Evolutionary conservation across 2,797 vertebrate species (phyloP).

Genomic region (Tenualosa ilisha): DNA sequence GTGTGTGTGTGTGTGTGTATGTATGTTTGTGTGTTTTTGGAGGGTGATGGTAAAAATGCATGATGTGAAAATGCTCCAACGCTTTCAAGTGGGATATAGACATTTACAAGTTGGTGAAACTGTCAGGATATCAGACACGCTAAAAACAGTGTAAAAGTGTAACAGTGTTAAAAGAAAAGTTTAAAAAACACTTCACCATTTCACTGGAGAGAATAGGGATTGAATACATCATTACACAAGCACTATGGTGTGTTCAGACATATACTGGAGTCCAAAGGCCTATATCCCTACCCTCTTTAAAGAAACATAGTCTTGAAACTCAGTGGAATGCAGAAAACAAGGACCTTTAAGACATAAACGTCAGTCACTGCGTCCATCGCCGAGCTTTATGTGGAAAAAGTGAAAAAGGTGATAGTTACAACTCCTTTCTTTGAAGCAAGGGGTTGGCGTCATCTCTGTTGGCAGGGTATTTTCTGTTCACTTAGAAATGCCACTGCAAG

Average conservation of each 20-base stretch:
- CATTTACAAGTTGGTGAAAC: background rate
- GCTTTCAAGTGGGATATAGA: slow-evolving; percentile 21
- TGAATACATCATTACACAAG: background rate
- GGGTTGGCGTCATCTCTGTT: slow-evolving; percentile 46
- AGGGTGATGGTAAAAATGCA: slow-evolving; percentile 28
- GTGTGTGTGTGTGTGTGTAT: too few species aligned
- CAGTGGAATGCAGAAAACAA: slow-evolving; percentile 40
- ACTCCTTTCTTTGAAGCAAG: slow-evolving; percentile 38
- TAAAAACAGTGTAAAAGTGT: background rate
- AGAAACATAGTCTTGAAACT: background rate
- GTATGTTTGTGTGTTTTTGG: too few species aligned
- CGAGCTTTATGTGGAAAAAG: slow-evolving; percentile 45
- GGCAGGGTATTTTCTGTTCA: slow-evolving; percentile 34
- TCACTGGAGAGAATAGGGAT: background rate
- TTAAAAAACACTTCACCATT: background rate
- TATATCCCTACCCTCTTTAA: background rate
- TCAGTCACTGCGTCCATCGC: slow-evolving; percentile 34
- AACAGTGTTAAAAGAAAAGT: too few species aligned
- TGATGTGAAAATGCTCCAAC: slow-evolving; percentile 37
- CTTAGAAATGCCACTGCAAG: slow-evolving; percentile 36
- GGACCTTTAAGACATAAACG: slow-evolving; percentile 38
- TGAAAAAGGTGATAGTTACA: slow-evolving; percentile 30
- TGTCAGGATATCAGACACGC: background rate
- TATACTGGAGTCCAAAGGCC: background rate
- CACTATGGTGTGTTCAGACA: background rate